These are phyloP conservation scores for Aphaenogaster rudis DNA, from an alignment of 1,140 invertebrate genomes.

Conservation along the genomic window DNA sequence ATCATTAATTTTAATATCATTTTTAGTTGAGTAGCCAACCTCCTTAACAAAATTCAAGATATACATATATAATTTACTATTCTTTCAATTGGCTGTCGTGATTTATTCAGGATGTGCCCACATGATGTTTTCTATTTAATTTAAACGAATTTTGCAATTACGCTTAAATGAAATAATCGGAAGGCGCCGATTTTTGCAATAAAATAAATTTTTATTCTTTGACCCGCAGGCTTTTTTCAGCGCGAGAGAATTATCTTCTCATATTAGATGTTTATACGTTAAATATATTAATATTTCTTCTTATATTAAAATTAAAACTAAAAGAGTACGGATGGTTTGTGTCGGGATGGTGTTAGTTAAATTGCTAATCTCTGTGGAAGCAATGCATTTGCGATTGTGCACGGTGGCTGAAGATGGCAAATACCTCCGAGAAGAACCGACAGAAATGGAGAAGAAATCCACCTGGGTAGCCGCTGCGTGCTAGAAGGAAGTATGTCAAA, in stretches of 20 bases:
- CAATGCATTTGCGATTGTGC: not conserved
- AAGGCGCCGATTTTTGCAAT: not conserved
- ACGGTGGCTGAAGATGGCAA: not conserved
- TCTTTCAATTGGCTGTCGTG: not conserved
- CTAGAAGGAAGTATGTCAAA: slow-evolving; percentile 73
- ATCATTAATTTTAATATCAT: no score
- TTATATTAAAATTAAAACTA: not conserved
- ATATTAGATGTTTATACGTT: not conserved
- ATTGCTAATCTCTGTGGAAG: not conserved
- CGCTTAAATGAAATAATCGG: not conserved
- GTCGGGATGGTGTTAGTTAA: not conserved
- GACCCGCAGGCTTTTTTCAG: not conserved
- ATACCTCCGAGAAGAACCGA: not conserved
- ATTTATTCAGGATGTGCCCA: not conserved
- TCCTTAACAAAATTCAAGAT: not conserved
- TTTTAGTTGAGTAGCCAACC: no score
- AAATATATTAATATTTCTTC: not conserved
- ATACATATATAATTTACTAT: not conserved
- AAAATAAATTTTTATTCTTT: not conserved
- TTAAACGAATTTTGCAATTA: not conserved
- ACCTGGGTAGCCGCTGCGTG: not conserved
- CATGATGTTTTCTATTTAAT: not conserved
- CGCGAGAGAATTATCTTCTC: not conserved
- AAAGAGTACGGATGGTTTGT: not conserved
- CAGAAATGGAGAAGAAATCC: slow-evolving; percentile 13